Conservation (phyloP, 92 coral and sea anemone genomes). For the Nematostella vectensis region DNA sequence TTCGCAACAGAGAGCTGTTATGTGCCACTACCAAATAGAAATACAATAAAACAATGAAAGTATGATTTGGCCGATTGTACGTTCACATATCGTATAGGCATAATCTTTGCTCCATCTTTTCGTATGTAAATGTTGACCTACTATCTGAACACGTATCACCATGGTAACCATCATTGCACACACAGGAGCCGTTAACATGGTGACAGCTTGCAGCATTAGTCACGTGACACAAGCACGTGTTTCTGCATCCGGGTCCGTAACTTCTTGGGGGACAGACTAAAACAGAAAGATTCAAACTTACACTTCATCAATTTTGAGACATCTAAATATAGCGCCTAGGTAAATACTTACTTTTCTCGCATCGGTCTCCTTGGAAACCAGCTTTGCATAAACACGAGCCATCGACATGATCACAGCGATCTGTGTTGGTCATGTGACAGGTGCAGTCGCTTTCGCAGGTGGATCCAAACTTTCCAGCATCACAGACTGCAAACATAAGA, state of each 20-base stretch:
- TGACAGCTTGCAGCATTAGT: constrained; percentile 60
- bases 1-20: too few relatives aligned
- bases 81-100: too few relatives aligned
- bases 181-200: constrained; percentile 59
- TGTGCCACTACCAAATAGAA: too few relatives aligned
- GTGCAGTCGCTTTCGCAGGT: constrained; percentile 42
- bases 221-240: constrained; percentile 39
- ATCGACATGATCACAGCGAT: constrained; percentile 53
- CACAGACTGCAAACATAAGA: constrained; percentile 38
- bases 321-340: too few relatives aligned
- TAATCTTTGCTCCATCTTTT: too few relatives aligned
- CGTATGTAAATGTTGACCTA: too few relatives aligned
- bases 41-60: too few relatives aligned
- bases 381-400: constrained; percentile 66
- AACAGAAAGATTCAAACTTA: neutral
- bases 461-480: constrained; percentile 66
- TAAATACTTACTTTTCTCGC: constrained; percentile 39
- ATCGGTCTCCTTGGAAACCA: constrained; percentile 67
- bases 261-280: constrained; percentile 68
- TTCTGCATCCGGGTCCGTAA: constrained; percentile 61
- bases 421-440: constrained; percentile 48
- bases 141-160: constrained; percentile 60
- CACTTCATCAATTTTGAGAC: neutral
- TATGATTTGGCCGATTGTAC: too few relatives aligned
- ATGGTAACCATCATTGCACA: constrained; percentile 65